Conservation (phyloP, 1,140 invertebrate species). For the Drosophila hydei region DNA sequence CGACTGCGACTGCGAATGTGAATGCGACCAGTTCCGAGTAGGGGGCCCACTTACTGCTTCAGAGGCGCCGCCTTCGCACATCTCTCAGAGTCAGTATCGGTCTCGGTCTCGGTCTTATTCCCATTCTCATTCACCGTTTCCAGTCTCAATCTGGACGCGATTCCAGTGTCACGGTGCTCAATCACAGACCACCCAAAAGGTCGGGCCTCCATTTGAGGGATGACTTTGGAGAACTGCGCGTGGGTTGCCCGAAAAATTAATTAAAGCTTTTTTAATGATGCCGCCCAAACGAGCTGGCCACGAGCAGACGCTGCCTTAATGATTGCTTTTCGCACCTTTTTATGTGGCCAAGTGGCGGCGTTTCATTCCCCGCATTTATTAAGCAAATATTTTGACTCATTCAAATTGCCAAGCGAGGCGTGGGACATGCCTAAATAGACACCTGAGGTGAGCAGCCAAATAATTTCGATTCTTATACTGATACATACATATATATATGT, state of each 20-base stretch:
- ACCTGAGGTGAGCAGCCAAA: slow-evolving; percentile 7
- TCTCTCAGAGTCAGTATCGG: slow-evolving; percentile 14
- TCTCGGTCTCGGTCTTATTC: not conserved
- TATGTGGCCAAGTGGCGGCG: slow-evolving; percentile 9
- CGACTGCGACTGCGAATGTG: not conserved
- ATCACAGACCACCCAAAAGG: slow-evolving; percentile 66
- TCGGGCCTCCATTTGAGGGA: slow-evolving; percentile 54
- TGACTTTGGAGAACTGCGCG: slow-evolving; percentile 49
- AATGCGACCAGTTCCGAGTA: slow-evolving; percentile 37
- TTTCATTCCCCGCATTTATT: slow-evolving; percentile 52
- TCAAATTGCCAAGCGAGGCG: slow-evolving; percentile 47
- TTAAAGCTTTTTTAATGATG: slow-evolving; percentile 79
- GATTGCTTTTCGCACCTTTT: slow-evolving; percentile 79
- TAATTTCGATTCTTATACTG: not conserved
- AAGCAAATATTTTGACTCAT: slow-evolving; percentile 79
- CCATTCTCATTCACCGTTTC: slow-evolving; percentile 7
- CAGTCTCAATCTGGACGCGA: slow-evolving; percentile 4
- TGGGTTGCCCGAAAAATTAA: slow-evolving; percentile 67
- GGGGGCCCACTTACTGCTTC: slow-evolving; percentile 65
- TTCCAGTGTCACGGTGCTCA: slow-evolving; percentile 6
- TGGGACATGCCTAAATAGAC: slow-evolving; percentile 5
- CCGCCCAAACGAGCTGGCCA: slow-evolving; percentile 20
- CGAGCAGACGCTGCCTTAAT: slow-evolving; percentile 40
- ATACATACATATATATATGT: no score
- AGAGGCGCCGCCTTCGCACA: slow-evolving; percentile 66